These are phyloP conservation scores for Lagodon rhomboides DNA, from an alignment of 2,797 vertebrate genomes.

Conservation along the genomic window DNA sequence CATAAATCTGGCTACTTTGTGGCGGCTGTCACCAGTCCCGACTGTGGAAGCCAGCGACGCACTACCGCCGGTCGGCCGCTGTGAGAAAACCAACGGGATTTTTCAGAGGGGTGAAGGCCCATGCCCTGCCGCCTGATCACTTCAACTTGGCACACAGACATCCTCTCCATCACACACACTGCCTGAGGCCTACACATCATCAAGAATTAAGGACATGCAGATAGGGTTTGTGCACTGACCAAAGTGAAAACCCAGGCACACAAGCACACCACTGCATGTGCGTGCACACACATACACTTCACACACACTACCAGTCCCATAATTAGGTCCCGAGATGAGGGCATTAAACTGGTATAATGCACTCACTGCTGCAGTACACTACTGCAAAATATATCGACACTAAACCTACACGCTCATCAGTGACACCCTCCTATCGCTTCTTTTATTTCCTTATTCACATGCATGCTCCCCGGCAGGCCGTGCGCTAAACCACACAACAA, in stretches of 20 bases:
- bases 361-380: slow-evolving; percentile 68
- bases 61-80: slow-evolving; percentile 44
- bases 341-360: slow-evolving; percentile 82
- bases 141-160: slow-evolving; percentile 81
- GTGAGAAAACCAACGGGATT: slow-evolving; percentile 55
- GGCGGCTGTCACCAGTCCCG: slow-evolving; percentile 62
- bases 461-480: slow-evolving; percentile 35
- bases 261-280: slow-evolving; percentile 54
- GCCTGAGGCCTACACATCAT: slow-evolving; percentile 88
- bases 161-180: slow-evolving; percentile 85
- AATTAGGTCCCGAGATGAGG: slow-evolving; percentile 83
- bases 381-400: slow-evolving; percentile 62
- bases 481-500: slow-evolving; percentile 62
- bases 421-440: slow-evolving; percentile 58
- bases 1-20: slow-evolving; percentile 71
- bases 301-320: slow-evolving; percentile 72
- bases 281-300: slow-evolving; percentile 41
- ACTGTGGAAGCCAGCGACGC: slow-evolving; percentile 46
- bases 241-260: slow-evolving; percentile 79
- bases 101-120: slow-evolving; percentile 62
- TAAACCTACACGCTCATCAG: slow-evolving; percentile 59
- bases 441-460: slow-evolving; percentile 62
- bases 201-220: slow-evolving; percentile 89
- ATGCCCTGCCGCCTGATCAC: slow-evolving; percentile 72
- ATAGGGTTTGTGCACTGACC: slow-evolving; percentile 85